phyloP scores from a whole-genome alignment of 2,113 vertebrate genomes.

The Trichechus manatus region DNA sequence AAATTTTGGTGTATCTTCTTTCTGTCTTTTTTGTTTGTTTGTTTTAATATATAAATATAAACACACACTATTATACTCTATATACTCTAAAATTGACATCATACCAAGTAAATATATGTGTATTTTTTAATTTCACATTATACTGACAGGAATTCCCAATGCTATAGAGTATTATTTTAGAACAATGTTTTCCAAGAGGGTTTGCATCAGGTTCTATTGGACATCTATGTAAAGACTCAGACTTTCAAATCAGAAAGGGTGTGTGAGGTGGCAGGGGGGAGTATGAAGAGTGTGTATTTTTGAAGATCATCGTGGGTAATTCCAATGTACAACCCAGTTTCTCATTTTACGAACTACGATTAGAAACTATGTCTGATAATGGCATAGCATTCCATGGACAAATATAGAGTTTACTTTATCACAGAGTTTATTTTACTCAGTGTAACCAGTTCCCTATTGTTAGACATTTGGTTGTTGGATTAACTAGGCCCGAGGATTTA shows the following conservation, averaged over 20 bases:
- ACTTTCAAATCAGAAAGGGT: neutral
- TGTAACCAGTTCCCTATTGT: neutral
- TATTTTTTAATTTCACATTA: slow-evolving; percentile 14
- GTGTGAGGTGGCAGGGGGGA: too few relatives aligned
- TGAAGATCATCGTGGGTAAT: neutral
- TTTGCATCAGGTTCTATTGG: neutral
- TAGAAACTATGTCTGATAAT: neutral
- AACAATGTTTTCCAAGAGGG: neutral
- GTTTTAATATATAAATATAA: neutral
- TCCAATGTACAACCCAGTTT: neutral
- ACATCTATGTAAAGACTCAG: neutral
- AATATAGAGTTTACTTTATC: neutral
- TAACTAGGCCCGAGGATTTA: neutral
- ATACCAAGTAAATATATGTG: neutral
- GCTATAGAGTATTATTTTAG: neutral
- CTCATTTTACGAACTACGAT: slow-evolving; percentile 9
- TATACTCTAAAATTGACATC: neutral
- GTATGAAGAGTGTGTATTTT: neutral
- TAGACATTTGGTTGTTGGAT: neutral
- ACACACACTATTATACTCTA: neutral
- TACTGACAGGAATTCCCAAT: neutral
- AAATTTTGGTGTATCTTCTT: neutral
- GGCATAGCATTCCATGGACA: neutral
- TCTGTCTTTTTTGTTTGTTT: neutral
- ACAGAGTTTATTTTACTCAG: neutral